Evolutionary conservation across 2,888 invertebrate species (phyloP).

Genomic region (Lasius fuliginosus): DNA sequence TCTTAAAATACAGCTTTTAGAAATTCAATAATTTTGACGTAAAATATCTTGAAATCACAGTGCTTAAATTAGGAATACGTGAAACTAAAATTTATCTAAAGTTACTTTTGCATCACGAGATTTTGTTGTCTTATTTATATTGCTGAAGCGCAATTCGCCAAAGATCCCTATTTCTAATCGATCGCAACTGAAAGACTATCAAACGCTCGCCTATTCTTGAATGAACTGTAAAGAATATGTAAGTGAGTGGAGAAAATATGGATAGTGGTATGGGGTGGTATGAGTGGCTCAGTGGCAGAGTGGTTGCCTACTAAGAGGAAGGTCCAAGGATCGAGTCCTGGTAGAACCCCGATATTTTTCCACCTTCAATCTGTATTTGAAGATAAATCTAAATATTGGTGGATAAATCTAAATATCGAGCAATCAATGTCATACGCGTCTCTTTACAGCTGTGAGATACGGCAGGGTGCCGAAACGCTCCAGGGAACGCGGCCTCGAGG

Average conservation of each 20-base stretch:
- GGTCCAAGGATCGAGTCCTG: too few relatives aligned
- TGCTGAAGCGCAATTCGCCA: background rate
- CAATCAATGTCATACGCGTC: background rate
- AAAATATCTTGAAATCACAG: slow-evolving; percentile 1
- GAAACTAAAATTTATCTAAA: slow-evolving; percentile 2
- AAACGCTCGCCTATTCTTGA: background rate
- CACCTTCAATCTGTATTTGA: too few relatives aligned
- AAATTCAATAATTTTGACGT: slow-evolving; percentile 26
- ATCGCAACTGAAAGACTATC: background rate
- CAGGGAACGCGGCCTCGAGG: slow-evolving; percentile 91
- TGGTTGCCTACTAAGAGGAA: too few relatives aligned
- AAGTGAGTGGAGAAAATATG: too few relatives aligned
- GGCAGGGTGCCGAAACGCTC: slow-evolving; percentile 98
- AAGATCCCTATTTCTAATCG: slow-evolving; percentile 1
- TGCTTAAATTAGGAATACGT: slow-evolving; percentile 3
- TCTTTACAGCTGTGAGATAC: slow-evolving; percentile 94
- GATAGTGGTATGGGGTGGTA: too few relatives aligned
- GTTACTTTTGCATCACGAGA: background rate
- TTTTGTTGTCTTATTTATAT: background rate
- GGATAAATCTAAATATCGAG: background rate
- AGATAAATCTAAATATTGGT: background rate
- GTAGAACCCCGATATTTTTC: too few relatives aligned
- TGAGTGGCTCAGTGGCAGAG: too few relatives aligned
- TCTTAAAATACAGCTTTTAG: slow-evolving; percentile 1
- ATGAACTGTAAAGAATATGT: too few relatives aligned